Base-by-base conservation (phyloP, 2,797 vertebrate genomes). In the Phaenicophaeus curvirostris region DNA sequence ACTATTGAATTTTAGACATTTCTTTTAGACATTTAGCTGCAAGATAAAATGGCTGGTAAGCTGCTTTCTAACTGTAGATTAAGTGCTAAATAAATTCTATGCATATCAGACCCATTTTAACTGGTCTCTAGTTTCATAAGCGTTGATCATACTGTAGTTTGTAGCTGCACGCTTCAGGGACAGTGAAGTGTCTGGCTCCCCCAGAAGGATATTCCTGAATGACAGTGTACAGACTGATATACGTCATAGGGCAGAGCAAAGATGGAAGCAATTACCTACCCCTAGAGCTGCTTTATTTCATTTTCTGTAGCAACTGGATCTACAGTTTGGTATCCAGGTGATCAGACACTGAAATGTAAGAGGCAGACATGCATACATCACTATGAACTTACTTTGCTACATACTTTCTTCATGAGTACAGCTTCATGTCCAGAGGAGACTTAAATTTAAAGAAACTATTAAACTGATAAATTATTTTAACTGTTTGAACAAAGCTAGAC, bases 11-110 rank as follows among this genome's bases (percentile, higher is more conserved):
- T 89, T 66, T 85, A 91, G 76, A 75, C 11, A 13, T 61, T 90
- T 94, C 57, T 93, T 88, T 78, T 82, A 85, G 83, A 85, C 55
- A 48, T 30, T 69, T 80, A 95, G 92, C 71, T 88, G 78, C 93
- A 94, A 94, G 82, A 73, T 86, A 85, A 94, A 93, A 72, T 39
- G 0, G 25, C 93, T 97, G 93, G 85, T 90, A 54, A 83, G 82
- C 51, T 90, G 76, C 92, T 86, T 96, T 93, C 89, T 96, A 86
- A 93, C 85, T 97, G 94, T 97, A 97, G 95, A 95, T 93, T 81
- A 61, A 94, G 55, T 93, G 92, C 92, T 94, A 96, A 98, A 97
- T 98, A 98, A 98, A 98, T 79, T 96, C 93, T 97, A 95, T 97
- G 94, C 93, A 96, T 90, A 96, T 93, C 69, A 93, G 88, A 78